phyloP scores from a whole-genome alignment of 2,797 vertebrate species.

The Enteromius anoplus region DNA sequence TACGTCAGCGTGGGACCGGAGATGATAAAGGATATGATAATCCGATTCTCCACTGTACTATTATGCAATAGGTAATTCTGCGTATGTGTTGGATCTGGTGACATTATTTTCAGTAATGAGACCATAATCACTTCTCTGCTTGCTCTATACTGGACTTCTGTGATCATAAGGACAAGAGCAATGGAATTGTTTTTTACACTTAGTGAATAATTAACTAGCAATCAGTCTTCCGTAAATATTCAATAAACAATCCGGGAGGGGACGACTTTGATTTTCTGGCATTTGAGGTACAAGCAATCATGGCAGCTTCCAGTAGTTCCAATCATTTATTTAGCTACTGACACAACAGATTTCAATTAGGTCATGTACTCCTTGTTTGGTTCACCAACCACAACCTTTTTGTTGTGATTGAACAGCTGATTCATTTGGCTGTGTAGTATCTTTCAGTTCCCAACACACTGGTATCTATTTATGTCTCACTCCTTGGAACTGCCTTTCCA shows the following conservation, averaged over 20 bases:
- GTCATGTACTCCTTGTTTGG: constrained; percentile 11
- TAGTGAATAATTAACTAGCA: constrained; percentile 21
- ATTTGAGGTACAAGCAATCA: not conserved
- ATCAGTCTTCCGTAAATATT: constrained; percentile 7
- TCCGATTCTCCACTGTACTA: constrained; percentile 31
- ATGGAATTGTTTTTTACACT: not conserved
- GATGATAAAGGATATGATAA: constrained; percentile 37
- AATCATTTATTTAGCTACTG: not conserved
- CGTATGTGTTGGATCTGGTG: constrained; percentile 1
- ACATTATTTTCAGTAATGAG: not conserved
- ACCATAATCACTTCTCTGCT: not conserved
- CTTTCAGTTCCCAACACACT: constrained; percentile 61
- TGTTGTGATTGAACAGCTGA: constrained; percentile 40
- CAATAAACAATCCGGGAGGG: constrained; percentile 33
- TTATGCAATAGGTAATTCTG: constrained; percentile 42
- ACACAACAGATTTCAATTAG: not conserved
- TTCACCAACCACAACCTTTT: constrained; percentile 21
- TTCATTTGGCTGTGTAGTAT: constrained; percentile 51
- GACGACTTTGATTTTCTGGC: not conserved
- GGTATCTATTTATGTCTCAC: constrained; percentile 70
- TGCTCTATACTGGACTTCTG: not conserved
- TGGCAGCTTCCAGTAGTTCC: not conserved
- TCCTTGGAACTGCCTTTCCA: constrained; percentile 66
- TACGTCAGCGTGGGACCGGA: constrained; percentile 7
- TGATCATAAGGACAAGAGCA: constrained; percentile 60